Conservation (phyloP, 2,888 invertebrate genomes). For the Pegoplata infirma region DNA sequence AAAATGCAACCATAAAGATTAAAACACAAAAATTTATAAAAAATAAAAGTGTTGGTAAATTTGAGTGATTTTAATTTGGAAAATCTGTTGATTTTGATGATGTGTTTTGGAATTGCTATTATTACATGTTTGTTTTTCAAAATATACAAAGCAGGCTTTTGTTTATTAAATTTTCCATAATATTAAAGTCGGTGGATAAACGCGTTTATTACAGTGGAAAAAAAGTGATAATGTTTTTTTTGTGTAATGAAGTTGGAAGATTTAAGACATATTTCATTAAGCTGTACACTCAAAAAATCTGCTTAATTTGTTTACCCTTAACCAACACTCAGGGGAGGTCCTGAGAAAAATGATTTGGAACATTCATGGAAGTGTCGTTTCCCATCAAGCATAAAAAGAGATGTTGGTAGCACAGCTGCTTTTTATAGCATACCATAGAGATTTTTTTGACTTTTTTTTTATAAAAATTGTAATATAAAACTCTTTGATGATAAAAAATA, state of each 20-base stretch:
- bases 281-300: too few relatives aligned
- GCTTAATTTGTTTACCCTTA: too few relatives aligned
- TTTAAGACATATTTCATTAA: not conserved
- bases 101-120: not conserved
- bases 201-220: conserved; percentile 31
- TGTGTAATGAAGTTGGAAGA: not conserved
- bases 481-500: too few relatives aligned
- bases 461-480: too few relatives aligned
- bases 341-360: too few relatives aligned
- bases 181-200: conserved; percentile 27
- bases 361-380: too few relatives aligned
- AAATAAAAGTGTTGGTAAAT: not conserved
- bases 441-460: too few relatives aligned
- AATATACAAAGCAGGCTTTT: not conserved
- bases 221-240: conserved; percentile 53
- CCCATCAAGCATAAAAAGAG: too few relatives aligned
- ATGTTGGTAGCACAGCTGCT: too few relatives aligned
- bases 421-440: too few relatives aligned
- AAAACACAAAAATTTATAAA: not conserved
- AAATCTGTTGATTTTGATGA: not conserved
- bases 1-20: not conserved
- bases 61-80: not conserved
- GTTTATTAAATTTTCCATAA: not conserved
- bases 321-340: too few relatives aligned
- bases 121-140: not conserved